Base-by-base conservation (phyloP, 2,888 invertebrate genomes). In the Dione vanillae region DNA sequence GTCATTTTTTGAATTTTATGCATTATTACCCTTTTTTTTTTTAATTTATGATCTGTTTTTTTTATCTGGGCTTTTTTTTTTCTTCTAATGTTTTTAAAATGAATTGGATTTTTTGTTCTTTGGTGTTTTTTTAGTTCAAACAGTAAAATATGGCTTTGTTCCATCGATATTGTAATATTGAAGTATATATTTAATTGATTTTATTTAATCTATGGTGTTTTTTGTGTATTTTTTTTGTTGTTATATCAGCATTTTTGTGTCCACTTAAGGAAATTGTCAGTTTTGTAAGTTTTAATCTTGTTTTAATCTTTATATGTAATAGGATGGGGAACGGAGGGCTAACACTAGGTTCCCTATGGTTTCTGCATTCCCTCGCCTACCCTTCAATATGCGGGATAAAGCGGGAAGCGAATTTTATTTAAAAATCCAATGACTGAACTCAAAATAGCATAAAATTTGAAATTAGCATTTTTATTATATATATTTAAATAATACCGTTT, bases 81-180 rank as follows among this genome's bases (percentile, higher is more conserved):
- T 6, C 5, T 16, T 56, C 37, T 56, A 35, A 7, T 14, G 8
- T 54, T 16, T 56, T 56, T 56, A 35, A 7, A 27, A 14, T 54
- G 9, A n/a, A n/a, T 35, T 14, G n/a, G 9, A 5, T 1, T 37
- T 27, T 43, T n/a, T 43, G 16, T 45, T 35, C 10, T 35, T 20
- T 10, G 3, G 0, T 6, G 14, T 10, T 43, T 16, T 54, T 6
- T 2, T 6, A 37, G 49, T 19, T 9, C 49, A 9, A 35, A 9
- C 19, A 16, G 16, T 10, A 16, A 49, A 16, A 64, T 40, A 6
- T 40, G 64, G 51, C 64, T 16, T 19, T 64, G 64, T 64, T 64
- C 14, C 49, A 64, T 37, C 49, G 10, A 19, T 12, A 37, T 47
- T 49, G n/a, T 40, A 8, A 16, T 56, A 27, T 14, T 14, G 35